Evolutionary conservation across 2,113 vertebrate genomes (phyloP).

Genomic region (Jaculus jaculus): DNA sequence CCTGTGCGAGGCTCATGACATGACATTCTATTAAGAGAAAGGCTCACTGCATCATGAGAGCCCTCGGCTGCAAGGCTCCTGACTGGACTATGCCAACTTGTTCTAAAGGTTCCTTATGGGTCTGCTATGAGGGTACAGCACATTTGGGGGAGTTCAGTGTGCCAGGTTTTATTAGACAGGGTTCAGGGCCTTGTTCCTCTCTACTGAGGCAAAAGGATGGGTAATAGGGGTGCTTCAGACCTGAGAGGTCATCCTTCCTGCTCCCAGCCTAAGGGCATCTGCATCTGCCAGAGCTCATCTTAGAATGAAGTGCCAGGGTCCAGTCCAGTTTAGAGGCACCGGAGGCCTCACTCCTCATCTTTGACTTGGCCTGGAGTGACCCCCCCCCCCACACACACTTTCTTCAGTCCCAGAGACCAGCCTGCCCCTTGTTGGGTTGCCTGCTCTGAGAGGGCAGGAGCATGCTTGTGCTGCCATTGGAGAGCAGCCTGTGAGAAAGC

Average conservation of each 20-base stretch:
- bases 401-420: not conserved
- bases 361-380: not conserved
- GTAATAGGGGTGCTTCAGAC: not conserved
- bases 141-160: not conserved
- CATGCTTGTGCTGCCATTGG: not conserved
- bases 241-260: not conserved
- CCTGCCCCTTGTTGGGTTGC: not conserved
- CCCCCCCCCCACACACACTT: not conserved
- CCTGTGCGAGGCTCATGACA: not conserved
- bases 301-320: not conserved
- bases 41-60: not conserved
- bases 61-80: no score
- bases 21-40: not conserved
- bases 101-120: not conserved
- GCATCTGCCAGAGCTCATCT: not conserved
- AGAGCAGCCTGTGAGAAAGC: slow-evolving; percentile 56
- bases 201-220: not conserved
- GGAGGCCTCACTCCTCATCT: fast-evolving
- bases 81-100: not conserved
- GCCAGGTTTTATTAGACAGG: not conserved
- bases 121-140: not conserved
- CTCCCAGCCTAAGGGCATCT: not conserved
- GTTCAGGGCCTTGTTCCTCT: not conserved
- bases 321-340: not conserved
- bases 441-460: not conserved